Evolutionary conservation across 2,888 invertebrate genomes (phyloP).

Genomic region (Rhingia rostrata): DNA sequence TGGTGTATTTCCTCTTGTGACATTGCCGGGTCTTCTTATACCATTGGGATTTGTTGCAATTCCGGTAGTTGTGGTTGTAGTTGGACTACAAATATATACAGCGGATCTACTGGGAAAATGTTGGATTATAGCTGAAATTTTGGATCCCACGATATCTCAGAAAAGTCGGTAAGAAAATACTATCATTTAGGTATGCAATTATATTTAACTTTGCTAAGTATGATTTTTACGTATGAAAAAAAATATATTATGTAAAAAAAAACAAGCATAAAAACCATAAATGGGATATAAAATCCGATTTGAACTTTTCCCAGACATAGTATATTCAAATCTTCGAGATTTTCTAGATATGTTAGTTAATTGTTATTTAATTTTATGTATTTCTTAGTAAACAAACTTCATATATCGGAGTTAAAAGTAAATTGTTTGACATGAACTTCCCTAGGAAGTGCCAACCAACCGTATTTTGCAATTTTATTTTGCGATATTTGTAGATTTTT

Average conservation of each 20-base stretch:
- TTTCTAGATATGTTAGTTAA: no score
- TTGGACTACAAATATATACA: constrained; percentile 90
- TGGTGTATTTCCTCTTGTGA: constrained; percentile 92
- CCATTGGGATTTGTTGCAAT: constrained; percentile 90
- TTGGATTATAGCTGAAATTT: constrained; percentile 90
- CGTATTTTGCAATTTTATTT: no score
- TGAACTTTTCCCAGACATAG: no score
- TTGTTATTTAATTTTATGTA: no score
- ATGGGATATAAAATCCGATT: no score
- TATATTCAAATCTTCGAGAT: no score
- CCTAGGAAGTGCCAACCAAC: no score
- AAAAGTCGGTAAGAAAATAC: constrained; percentile 84
- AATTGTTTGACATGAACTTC: no score
- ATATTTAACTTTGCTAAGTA: not conserved
- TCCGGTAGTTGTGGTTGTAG: constrained; percentile 87
- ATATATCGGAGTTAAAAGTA: no score
- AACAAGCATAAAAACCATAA: no score
- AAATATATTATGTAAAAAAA: not conserved
- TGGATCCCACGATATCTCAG: constrained; percentile 87
- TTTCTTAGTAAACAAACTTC: no score
- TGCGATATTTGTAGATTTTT: no score
- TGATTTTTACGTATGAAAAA: not conserved
- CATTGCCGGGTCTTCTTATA: constrained; percentile 89
- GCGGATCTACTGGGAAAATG: constrained; percentile 90
- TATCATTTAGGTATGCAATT: not conserved